Evolutionary conservation across 2,113 vertebrate species (phyloP).

Genomic region (Apteryx mantelli): DNA sequence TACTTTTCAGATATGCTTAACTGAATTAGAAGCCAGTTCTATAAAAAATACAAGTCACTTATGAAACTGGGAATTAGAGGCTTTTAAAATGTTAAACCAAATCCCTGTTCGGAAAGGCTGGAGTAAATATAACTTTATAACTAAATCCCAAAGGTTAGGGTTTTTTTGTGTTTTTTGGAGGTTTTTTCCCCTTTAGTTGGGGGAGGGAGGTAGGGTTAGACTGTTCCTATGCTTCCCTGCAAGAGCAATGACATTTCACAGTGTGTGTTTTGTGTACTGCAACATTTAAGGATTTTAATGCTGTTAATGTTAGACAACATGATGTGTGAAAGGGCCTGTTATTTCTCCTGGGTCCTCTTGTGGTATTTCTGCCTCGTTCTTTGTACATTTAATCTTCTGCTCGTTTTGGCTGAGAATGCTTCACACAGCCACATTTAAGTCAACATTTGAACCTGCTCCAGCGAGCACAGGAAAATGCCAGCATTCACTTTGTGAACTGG

Average conservation of each 20-base stretch:
- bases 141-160: neutral
- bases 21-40: neutral
- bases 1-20: neutral
- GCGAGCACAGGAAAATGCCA: neutral
- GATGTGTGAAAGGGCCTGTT: neutral
- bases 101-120: neutral
- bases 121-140: conserved; percentile 9
- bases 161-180: neutral
- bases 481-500: neutral
- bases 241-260: neutral
- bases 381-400: neutral
- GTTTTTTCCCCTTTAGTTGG: neutral
- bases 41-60: conserved; percentile 26
- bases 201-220: neutral
- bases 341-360: neutral
- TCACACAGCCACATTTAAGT: neutral
- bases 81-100: conserved; percentile 12
- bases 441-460: neutral
- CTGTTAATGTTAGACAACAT: neutral
- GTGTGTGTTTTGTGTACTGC: neutral
- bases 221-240: neutral
- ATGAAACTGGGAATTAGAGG: conserved; percentile 21
- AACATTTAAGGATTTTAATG: neutral
- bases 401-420: neutral
- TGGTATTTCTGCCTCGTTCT: neutral